A percentile compares a stretch with the other conserved stretches of the same genome.
Evolutionary conservation across 2,888 invertebrate species (phyloP).

Genomic region (Nomada ruficornis): DNA sequence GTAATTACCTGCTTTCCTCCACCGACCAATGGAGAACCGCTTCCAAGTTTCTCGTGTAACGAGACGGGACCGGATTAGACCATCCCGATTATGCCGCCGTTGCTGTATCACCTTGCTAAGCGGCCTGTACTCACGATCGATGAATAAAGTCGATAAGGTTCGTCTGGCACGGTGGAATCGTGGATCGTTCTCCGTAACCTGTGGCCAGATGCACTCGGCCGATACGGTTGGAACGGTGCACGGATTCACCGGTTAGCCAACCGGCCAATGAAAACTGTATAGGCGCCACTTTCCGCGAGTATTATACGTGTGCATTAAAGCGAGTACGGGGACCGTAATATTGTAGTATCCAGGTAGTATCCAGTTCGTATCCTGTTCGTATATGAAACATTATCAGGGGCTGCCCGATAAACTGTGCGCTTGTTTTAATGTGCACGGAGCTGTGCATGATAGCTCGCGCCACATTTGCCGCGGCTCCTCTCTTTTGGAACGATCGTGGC

Average conservation of each 20-base stretch:
- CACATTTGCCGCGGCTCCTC: background rate
- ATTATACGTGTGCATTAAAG: conserved; percentile 22
- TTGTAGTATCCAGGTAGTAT: background rate
- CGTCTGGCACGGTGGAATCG: conserved; percentile 20
- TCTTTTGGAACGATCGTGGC: no score
- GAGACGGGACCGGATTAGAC: conserved; percentile 20
- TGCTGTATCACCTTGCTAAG: conserved; percentile 6
- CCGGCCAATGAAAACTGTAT: conserved; percentile 22
- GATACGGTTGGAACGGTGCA: conserved; percentile 20
- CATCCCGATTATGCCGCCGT: background rate
- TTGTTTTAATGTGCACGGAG: conserved; percentile 22
- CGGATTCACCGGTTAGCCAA: conserved; percentile 9
- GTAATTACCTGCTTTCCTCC: conserved; percentile 45
- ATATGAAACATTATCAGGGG: conserved; percentile 22
- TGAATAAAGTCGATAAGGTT: conserved; percentile 49
- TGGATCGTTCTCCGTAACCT: conserved; percentile 29
- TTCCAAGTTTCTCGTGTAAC: conserved; percentile 29
- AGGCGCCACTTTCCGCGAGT: background rate
- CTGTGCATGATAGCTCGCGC: conserved; percentile 22
- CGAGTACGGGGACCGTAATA: conserved; percentile 21
- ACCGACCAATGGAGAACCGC: conserved; percentile 40
- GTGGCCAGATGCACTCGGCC: conserved; percentile 26
- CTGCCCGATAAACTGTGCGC: conserved; percentile 2
- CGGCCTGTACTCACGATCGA: conserved; percentile 31
- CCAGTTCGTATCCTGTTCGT: background rate